Evolutionary conservation across 1,140 invertebrate genomes (phyloP).

Genomic region (Octopus bimaculoides): DNA sequence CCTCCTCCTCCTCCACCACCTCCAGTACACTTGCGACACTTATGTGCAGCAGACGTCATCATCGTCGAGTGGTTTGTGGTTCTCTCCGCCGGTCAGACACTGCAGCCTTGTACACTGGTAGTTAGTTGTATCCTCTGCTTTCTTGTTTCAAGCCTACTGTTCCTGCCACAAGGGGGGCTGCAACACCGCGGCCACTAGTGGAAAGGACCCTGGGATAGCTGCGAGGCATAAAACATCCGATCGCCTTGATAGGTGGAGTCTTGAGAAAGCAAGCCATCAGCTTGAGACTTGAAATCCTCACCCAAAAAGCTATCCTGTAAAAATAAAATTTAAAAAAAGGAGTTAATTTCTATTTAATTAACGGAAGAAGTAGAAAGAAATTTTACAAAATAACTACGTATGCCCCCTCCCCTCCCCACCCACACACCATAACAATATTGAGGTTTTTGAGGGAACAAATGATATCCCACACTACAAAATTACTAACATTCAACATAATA

Average conservation of each 20-base stretch:
- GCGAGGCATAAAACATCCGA: conserved; percentile 66
- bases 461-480: too few species aligned
- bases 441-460: too few species aligned
- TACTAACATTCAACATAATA: too few species aligned
- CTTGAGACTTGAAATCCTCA: conserved; percentile 89
- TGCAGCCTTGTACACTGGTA: conserved; percentile 11
- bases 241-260: conserved; percentile 90
- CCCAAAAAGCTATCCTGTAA: conserved; percentile 79
- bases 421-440: too few species aligned
- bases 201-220: conserved; percentile 60
- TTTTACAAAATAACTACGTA: too few species aligned
- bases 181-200: conserved; percentile 35
- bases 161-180: conserved; percentile 15
- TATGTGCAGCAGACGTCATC: conserved; percentile 9
- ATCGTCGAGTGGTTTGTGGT: conserved; percentile 6
- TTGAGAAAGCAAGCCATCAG: conserved; percentile 90
- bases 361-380: too few species aligned
- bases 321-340: conserved; percentile 9
- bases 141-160: conserved; percentile 12
- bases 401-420: too few species aligned
- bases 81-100: conserved; percentile 11
- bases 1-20: conserved; percentile 7
- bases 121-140: conserved; percentile 5
- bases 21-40: conserved; percentile 6
- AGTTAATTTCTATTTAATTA: not conserved